Conservation (phyloP, 2,888 invertebrate genomes). For the Sphinx pinastri region DNA sequence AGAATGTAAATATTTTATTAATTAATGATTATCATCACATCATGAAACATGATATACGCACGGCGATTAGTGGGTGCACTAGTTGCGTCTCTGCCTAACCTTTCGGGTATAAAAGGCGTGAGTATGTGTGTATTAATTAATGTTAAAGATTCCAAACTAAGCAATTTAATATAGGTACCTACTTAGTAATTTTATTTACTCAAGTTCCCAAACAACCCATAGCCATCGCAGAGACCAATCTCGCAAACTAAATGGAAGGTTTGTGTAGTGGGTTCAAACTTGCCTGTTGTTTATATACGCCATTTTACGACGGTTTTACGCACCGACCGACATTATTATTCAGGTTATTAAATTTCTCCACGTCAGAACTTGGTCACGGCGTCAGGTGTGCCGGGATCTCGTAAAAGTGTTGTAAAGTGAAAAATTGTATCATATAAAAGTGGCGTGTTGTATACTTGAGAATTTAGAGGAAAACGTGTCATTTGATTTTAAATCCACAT, state of each 20-base stretch:
- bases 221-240: constrained; percentile 21
- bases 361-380: constrained; percentile 9
- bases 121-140: too few species aligned
- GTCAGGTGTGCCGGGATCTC: not conserved
- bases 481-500: not conserved
- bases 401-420: constrained; percentile 22
- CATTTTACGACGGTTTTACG: constrained; percentile 37
- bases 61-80: too few species aligned
- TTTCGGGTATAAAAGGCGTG: too few species aligned
- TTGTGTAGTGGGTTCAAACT: constrained; percentile 18
- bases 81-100: too few species aligned
- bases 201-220: constrained; percentile 21
- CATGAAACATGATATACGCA: too few species aligned
- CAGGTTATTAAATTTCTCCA: constrained; percentile 38
- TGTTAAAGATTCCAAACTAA: not conserved
- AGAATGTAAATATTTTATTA: too few species aligned
- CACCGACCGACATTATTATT: constrained; percentile 35
- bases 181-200: not conserved
- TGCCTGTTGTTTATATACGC: constrained; percentile 31
- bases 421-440: not conserved
- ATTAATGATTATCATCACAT: too few species aligned
- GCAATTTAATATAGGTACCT: not conserved
- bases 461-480: not conserved
- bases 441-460: constrained; percentile 7
- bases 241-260: constrained; percentile 7